Percentiles rank a stretch among this genome's conserved stretches.
phyloP scores from a whole-genome alignment of 2,113 vertebrate species.

The Trematocara variabile region DNA sequence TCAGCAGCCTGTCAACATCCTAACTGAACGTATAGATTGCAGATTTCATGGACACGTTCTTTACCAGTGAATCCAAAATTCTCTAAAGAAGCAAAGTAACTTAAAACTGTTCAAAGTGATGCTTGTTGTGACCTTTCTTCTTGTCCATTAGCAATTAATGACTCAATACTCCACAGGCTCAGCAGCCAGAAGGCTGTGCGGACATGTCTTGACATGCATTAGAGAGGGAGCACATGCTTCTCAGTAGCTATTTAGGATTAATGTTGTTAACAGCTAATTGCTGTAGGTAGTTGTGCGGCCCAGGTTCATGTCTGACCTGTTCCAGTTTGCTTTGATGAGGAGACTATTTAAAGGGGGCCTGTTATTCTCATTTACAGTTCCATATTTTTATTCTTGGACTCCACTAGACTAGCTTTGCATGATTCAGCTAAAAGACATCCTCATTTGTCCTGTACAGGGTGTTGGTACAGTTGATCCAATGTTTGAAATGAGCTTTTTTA shows the following conservation, averaged over 20 bases:
- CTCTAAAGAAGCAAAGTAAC: neutral
- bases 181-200: conserved; percentile 5
- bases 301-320: neutral
- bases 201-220: conserved; percentile 45
- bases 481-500: neutral
- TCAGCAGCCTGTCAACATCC: neutral
- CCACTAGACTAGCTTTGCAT: neutral
- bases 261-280: neutral
- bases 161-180: conserved; percentile 1
- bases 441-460: neutral
- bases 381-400: neutral
- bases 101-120: neutral
- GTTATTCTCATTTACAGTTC: neutral
- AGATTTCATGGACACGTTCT: neutral
- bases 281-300: neutral
- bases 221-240: neutral
- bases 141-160: neutral
- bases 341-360: neutral
- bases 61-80: neutral
- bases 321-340: neutral
- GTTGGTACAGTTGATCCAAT: neutral
- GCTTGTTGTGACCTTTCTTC: neutral
- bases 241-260: neutral
- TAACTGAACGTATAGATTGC: neutral
- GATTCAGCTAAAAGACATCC: neutral